These are phyloP conservation scores for Gasterosteus aculeatus DNA, from an alignment of 2,113 vertebrate genomes.

Conservation along the genomic window DNA sequence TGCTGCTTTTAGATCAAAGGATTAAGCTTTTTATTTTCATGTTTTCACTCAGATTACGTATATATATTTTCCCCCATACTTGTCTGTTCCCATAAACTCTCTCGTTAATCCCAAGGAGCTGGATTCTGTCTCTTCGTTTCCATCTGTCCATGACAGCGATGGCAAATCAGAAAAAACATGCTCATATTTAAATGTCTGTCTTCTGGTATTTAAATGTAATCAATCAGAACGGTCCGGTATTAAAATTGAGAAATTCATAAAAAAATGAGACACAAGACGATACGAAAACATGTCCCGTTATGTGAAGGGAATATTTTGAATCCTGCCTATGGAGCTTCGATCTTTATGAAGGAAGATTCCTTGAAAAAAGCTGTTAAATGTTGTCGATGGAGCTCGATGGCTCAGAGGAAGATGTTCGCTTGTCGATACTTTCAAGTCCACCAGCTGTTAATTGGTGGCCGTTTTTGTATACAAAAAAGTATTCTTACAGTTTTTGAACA, in stretches of 20 bases:
- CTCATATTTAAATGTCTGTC: neutral
- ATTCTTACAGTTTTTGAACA: neutral
- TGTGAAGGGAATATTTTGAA: too few species aligned
- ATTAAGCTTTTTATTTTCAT: conserved; percentile 55
- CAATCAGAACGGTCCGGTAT: too few species aligned
- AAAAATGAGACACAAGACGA: too few species aligned
- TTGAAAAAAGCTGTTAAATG: too few species aligned
- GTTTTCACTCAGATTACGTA: conserved; percentile 58
- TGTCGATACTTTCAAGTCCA: neutral
- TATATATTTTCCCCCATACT: conserved; percentile 30
- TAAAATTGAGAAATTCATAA: too few species aligned
- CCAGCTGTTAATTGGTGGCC: neutral
- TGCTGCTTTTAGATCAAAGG: conserved; percentile 42
- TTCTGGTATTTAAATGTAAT: too few species aligned
- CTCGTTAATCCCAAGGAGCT: conserved; percentile 13
- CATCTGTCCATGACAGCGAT: neutral
- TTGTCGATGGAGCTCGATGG: neutral
- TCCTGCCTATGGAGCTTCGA: too few species aligned
- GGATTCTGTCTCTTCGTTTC: neutral
- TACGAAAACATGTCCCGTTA: too few species aligned
- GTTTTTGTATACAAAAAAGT: neutral
- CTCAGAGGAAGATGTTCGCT: neutral
- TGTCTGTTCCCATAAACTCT: conserved; percentile 10
- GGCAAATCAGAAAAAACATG: neutral
- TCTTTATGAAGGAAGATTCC: too few species aligned